Evolutionary conservation across 30 jellyfish, hydroid and myxozoan genomes (phyloP), one percentile per base, ranked within the genome.

Genomic region (Catostylus mosaicus): DNA sequence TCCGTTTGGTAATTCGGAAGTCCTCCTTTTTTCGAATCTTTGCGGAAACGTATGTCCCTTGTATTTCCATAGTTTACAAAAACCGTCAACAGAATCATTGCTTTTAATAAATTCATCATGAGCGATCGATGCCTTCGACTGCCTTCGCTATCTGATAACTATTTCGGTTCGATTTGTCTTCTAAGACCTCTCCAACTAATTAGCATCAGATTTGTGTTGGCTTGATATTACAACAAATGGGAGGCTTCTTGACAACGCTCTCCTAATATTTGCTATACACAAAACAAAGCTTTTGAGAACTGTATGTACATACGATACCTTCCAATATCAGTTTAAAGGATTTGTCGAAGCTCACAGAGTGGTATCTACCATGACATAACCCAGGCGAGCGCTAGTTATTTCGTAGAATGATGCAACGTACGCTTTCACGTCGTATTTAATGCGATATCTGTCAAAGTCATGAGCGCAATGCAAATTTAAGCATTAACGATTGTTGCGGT

Each of bases 201-300:
- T 18, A 5, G 20, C 63, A 6, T 59, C 11, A 59, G 24, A 59
- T 16, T 24, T 27, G 71, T 59, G 71, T 6, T 16, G 11, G 71
- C 19, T 20, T 23, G 71, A 59, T 16, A 24, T 59, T 26, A 59
- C 24, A n/a, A 5, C 40, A 59, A 27, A 6, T 22, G 10, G 4
- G 30, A 68, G 0, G 67, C 63, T 30, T 35, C 51, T 77, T 77
- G 88, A 77, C 88, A 77, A 77, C 78, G 88, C 77, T 50, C 72
- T 77, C 78, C 24, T 19, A 77, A 77, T 77, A 77, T 77, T 77
- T 77, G 88, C 77, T 48, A 26, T 56, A 48, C 88, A 26, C 45
- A 20, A 57, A 77, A 56, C 64, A 77, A 77, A 46, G 30, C 78
- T 24, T 30, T 19, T 26, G 34, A 36, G 59, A 22, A 59, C n/a